Evolutionary conservation across 2,113 vertebrate species (phyloP).

Genomic region (Grallaria varia): DNA sequence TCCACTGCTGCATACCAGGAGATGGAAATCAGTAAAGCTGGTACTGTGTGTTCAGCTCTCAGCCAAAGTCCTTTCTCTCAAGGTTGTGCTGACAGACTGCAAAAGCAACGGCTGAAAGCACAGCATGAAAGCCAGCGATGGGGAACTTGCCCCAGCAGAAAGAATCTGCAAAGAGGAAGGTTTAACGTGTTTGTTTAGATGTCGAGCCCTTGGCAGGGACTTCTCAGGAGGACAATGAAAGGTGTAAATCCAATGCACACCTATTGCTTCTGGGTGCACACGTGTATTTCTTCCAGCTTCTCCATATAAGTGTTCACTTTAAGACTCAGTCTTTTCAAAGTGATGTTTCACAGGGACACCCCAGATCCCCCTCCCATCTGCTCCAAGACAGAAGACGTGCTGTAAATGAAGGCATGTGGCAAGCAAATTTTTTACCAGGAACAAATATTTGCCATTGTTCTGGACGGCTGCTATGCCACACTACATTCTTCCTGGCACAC

Average conservation of each 20-base stretch:
- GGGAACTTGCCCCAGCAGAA: conserved; percentile 62
- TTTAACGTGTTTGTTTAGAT: background rate
- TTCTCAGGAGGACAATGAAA: background rate
- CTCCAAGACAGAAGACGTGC: background rate
- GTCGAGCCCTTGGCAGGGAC: background rate
- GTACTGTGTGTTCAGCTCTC: conserved; percentile 4
- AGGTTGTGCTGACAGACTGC: conserved; percentile 69
- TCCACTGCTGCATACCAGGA: conserved; percentile 46
- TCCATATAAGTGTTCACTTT: background rate
- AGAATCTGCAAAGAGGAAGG: background rate
- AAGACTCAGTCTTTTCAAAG: background rate
- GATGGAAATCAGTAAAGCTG: conserved; percentile 51
- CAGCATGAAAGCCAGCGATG: conserved; percentile 23
- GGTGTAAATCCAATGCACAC: background rate
- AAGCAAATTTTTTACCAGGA: conserved; percentile 5
- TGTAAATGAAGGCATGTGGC: background rate
- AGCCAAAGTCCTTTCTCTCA: conserved; percentile 68
- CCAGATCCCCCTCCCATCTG: background rate
- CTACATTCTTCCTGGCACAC: conserved; percentile 14
- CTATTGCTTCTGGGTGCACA: background rate
- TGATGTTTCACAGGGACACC: background rate
- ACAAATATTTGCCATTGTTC: background rate
- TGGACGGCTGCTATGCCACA: background rate
- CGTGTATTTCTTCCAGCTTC: background rate
- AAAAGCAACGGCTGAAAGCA: conserved; percentile 70